Percentiles rank a stretch among this genome's conserved stretches.
phyloP scores from a whole-genome alignment of 2,888 invertebrate species.

The Meiosimyza decipiens region DNA sequence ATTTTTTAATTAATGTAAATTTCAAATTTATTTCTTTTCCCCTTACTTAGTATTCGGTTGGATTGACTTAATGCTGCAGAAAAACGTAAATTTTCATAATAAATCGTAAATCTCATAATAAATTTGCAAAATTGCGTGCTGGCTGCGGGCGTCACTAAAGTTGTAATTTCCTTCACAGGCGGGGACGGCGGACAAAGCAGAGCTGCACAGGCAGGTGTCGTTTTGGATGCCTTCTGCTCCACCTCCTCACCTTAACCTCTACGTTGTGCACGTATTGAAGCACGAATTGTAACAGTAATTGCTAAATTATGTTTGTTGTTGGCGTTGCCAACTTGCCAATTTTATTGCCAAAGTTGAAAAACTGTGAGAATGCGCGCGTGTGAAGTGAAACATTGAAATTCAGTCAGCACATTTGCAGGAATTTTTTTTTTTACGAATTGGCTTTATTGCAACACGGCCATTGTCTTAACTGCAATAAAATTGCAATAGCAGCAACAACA shows the following conservation, averaged over 20 bases:
- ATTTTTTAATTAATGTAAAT: too few relatives aligned
- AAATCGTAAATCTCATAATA: background rate
- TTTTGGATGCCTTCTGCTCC: too few relatives aligned
- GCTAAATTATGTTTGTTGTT: slow-evolving; percentile 8
- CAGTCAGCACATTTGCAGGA: background rate
- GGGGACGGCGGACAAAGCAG: background rate
- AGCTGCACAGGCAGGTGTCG: too few relatives aligned
- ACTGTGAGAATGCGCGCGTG: slow-evolving; percentile 16
- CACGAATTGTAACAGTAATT: slow-evolving; percentile 15
- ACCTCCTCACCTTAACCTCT: background rate
- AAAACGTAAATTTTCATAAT: slow-evolving; percentile 4
- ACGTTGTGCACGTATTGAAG: background rate
- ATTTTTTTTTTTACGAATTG: background rate
- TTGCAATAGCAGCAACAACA: slow-evolving; percentile 1
- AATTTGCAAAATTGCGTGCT: slow-evolving; percentile 17
- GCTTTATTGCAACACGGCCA: background rate
- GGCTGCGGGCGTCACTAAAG: background rate
- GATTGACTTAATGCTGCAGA: background rate
- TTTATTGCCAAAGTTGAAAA: slow-evolving; percentile 18
- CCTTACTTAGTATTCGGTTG: too few relatives aligned
- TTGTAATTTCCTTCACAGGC: background rate
- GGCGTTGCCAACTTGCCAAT: background rate
- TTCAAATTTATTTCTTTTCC: too few relatives aligned
- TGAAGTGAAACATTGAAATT: slow-evolving; percentile 12
- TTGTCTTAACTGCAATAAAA: slow-evolving; percentile 1